Conservation (phyloP, 1,140 invertebrate genomes). For the Lucilia cuprina region DNA sequence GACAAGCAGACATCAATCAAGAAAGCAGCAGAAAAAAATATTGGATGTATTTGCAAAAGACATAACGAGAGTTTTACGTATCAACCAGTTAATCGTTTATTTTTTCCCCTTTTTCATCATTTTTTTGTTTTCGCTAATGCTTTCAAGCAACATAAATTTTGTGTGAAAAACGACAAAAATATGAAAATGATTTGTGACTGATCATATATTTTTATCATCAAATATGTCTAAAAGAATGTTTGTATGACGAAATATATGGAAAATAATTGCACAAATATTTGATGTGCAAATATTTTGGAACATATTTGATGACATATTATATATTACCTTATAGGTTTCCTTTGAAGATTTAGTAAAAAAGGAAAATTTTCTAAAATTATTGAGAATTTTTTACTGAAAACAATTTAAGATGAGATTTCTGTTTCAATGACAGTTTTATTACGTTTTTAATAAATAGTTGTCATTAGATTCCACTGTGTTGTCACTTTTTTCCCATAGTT, state of each 20-base stretch:
- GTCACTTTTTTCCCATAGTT: no score
- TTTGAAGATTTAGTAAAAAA: neutral
- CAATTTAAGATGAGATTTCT: no score
- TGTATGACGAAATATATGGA: neutral
- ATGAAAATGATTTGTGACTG: neutral
- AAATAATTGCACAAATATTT: neutral
- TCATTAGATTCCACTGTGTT: no score
- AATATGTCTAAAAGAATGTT: neutral
- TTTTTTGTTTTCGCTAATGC: neutral
- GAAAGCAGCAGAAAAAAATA: neutral
- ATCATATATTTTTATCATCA: neutral
- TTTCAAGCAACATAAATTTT: neutral
- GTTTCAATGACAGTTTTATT: no score
- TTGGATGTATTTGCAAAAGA: slow-evolving; percentile 3
- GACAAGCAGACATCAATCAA: slow-evolving; percentile 13
- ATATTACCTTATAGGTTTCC: neutral
- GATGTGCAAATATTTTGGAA: neutral
- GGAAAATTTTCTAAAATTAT: no score
- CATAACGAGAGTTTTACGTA: slow-evolving; percentile 13
- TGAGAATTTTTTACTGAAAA: no score
- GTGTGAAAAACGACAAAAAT: neutral
- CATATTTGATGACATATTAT: neutral
- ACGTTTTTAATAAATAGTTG: no score
- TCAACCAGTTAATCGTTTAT: slow-evolving; percentile 2
- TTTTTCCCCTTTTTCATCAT: neutral